Conservation (phyloP, 2,888 invertebrate species). For the Hypena proboscidalis region DNA sequence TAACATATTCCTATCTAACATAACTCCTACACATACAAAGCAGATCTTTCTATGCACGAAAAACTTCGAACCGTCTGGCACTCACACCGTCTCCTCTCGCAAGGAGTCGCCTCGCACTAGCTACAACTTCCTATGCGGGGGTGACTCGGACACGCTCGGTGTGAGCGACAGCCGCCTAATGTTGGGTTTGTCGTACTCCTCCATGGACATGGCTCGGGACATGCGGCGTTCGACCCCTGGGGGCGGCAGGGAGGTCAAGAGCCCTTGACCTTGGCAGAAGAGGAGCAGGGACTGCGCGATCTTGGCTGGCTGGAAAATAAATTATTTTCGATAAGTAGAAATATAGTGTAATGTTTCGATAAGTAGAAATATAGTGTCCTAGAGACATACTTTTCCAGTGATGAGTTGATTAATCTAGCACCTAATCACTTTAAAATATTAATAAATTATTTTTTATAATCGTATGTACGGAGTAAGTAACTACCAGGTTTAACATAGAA, state of each 20-base stretch:
- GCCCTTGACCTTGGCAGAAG: constrained; percentile 95
- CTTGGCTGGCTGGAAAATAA: constrained; percentile 90
- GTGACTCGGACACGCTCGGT: constrained; percentile 67
- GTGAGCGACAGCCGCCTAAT: constrained; percentile 90
- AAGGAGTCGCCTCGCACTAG: constrained; percentile 48
- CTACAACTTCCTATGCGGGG: constrained; percentile 71
- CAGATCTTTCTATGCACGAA: too few relatives aligned
- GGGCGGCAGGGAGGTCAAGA: constrained; percentile 92
- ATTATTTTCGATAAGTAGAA: constrained; percentile 1
- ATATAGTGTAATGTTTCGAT: neutral
- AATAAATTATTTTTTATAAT: too few relatives aligned
- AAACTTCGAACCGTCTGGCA: constrained; percentile 7
- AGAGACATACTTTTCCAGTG: too few relatives aligned
- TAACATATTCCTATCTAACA: constrained; percentile 3
- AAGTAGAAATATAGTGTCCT: neutral
- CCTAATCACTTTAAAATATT: too few relatives aligned
- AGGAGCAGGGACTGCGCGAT: constrained; percentile 94
- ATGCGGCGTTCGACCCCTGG: constrained; percentile 91
- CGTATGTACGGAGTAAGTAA: too few relatives aligned
- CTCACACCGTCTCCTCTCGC: constrained; percentile 51
- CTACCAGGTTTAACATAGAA: too few relatives aligned
- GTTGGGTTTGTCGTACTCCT: constrained; percentile 93
- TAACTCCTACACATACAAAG: too few relatives aligned
- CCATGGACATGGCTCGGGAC: constrained; percentile 91
- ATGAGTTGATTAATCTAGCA: too few relatives aligned